Percentiles rank a stretch among this genome's conserved stretches.
Evolutionary conservation across 2,888 invertebrate genomes (phyloP).

Genomic region (Acrobasis suavella): DNA sequence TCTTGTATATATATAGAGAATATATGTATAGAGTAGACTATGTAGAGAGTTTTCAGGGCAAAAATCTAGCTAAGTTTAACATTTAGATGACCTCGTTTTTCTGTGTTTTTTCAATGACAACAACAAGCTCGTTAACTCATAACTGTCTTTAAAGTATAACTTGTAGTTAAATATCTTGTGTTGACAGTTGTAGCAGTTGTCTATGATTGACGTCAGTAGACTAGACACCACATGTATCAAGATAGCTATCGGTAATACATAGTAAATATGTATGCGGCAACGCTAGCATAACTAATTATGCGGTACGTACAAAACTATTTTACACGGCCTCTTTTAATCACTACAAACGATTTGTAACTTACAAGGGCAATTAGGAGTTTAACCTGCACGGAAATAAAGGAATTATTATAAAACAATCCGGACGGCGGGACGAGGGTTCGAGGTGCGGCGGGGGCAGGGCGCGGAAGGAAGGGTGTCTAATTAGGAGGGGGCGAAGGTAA

Average conservation of each 20-base stretch:
- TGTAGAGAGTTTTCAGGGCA: too few relatives aligned
- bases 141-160: too few relatives aligned
- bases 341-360: slow-evolving; percentile 52
- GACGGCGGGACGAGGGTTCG: slow-evolving; percentile 44
- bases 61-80: too few relatives aligned
- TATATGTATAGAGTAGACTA: too few relatives aligned
- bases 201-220: slow-evolving; percentile 1
- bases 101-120: too few relatives aligned
- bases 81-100: too few relatives aligned
- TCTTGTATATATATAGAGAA: too few relatives aligned
- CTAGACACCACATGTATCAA: neutral
- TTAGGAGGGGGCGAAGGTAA: slow-evolving; percentile 77
- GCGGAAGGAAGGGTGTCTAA: slow-evolving; percentile 69
- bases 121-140: too few relatives aligned
- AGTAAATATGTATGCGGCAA: slow-evolving; percentile 10
- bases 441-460: slow-evolving; percentile 36
- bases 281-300: slow-evolving; percentile 22
- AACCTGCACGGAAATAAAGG: slow-evolving; percentile 72
- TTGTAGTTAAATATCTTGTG: too few relatives aligned
- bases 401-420: slow-evolving; percentile 81
- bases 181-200: neutral
- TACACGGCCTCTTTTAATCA: slow-evolving; percentile 27
- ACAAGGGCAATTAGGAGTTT: slow-evolving; percentile 65
- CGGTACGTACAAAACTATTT: slow-evolving; percentile 25
- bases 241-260: slow-evolving; percentile 24